Evolutionary conservation across 30 jellyfish, hydroid and myxozoan genomes (phyloP), one percentile per base, ranked within the genome.

Genomic region (Aurelia sp.): DNA sequence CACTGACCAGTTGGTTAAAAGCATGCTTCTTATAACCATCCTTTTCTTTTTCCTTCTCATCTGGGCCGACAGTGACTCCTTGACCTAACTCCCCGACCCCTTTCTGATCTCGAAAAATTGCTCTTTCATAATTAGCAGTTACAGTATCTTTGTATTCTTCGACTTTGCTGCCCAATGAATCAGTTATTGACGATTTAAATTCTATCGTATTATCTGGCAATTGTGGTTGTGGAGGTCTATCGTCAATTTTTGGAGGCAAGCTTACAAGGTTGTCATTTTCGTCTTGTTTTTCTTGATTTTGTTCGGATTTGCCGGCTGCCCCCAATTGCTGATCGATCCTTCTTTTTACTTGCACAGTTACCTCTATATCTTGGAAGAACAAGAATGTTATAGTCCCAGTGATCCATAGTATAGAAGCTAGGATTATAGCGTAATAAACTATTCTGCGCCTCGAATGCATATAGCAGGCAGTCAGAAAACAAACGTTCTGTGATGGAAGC

Each of bases 291-390:
- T 57, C 83, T 84, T 65, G 76, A 64, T 44, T 44, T 40, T 68
- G n/a, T 74, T 40, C 13, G 53, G 55, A 73, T 19, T 67, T 27
- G n/a, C 37, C 51, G 33, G 74, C 55, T 21, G 69, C 44, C 15
- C 60, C 86, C 80, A 57, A 50, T 37, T 76, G 90, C 75, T 81
- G 90, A 19, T 61, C 86, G n/a, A 83, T 33, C 27, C 92, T 81
- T 23, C 98, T 51, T 64, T 93, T 93, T 31, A 93, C 98, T 66
- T 95, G 97, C 23, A 93, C 97, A 3, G 98, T 93, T 35, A 93
- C 98, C 85, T 93, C 98, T 75, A 93, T 93, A 76, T 93, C 98
- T 78, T 93, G 97, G 47, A 93, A 77, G 90, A 93, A 93, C 79
- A 93, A 71, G 87, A 93, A 93, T 5, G 95, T 82, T 3, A 93